Evolutionary conservation across 2,797 vertebrate species (phyloP).

Genomic region (Salarias fasciatus): DNA sequence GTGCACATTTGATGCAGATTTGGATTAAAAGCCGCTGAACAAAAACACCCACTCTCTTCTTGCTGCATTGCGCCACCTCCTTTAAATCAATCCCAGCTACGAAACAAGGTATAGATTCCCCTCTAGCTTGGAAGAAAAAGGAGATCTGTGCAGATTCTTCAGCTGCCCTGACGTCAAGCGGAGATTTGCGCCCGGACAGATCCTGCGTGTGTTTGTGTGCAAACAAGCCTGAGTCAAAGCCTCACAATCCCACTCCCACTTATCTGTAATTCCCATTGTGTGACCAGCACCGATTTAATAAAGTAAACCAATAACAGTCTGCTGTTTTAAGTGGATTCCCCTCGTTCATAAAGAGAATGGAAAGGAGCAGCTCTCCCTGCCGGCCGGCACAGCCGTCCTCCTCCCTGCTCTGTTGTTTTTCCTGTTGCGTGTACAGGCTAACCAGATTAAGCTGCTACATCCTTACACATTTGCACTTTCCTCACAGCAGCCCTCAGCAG

Average conservation of each 20-base stretch:
- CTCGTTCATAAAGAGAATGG: neutral
- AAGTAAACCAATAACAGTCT: constrained; percentile 3
- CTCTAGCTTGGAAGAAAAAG: constrained; percentile 1
- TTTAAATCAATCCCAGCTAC: too few relatives aligned
- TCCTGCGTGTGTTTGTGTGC: constrained; percentile 6
- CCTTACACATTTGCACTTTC: neutral
- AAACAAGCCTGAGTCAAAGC: constrained; percentile 34
- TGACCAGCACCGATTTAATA: constrained; percentile 2
- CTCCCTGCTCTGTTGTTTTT: constrained; percentile 11
- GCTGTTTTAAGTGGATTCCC: neutral
- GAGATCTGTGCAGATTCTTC: constrained; percentile 4
- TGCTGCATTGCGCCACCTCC: too few relatives aligned
- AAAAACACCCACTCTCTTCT: too few relatives aligned
- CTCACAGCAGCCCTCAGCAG: constrained; percentile 8
- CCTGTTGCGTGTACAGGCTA: constrained; percentile 33
- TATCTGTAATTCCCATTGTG: constrained; percentile 8
- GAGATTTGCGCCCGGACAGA: constrained; percentile 29
- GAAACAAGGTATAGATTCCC: neutral
- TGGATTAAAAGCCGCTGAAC: constrained; percentile 6
- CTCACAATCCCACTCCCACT: constrained; percentile 20
- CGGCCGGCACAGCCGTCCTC: neutral
- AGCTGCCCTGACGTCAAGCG: neutral
- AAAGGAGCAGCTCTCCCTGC: neutral
- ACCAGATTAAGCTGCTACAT: constrained; percentile 45
- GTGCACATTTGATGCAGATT: neutral